Conservation (phyloP, 2,888 invertebrate species). For the Gisinianus flammeolus region DNA sequence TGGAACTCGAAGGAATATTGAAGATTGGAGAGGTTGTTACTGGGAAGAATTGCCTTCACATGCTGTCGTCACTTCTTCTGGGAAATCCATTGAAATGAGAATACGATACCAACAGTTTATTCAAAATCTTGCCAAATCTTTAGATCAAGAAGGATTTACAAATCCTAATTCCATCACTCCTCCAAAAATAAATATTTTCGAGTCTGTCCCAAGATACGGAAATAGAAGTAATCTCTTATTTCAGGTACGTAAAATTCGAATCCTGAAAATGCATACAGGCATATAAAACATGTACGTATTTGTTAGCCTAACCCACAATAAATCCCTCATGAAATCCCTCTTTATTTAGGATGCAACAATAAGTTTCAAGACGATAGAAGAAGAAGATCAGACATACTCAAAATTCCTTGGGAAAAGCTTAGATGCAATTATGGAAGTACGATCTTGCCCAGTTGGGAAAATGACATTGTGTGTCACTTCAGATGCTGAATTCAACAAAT, state of each 20-base stretch:
- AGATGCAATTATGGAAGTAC: slow-evolving; percentile 62
- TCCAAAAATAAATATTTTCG: slow-evolving; percentile 72
- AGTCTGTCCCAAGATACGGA: slow-evolving; percentile 73
- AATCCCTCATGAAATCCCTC: background rate
- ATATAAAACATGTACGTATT: background rate
- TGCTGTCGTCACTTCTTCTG: slow-evolving; percentile 85
- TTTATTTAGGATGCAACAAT: slow-evolving; percentile 73
- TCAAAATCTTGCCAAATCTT: slow-evolving; percentile 40
- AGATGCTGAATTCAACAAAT: slow-evolving; percentile 86
- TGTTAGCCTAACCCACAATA: background rate
- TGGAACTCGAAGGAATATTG: slow-evolving; percentile 72
- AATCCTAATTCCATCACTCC: slow-evolving; percentile 16
- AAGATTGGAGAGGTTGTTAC: slow-evolving; percentile 76
- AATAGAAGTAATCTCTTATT: slow-evolving; percentile 76
- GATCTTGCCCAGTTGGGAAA: slow-evolving; percentile 82
- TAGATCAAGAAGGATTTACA: background rate
- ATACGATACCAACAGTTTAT: slow-evolving; percentile 62
- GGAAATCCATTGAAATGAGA: slow-evolving; percentile 68
- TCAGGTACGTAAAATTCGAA: slow-evolving; percentile 68
- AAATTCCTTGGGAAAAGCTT: slow-evolving; percentile 71
- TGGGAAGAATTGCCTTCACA: slow-evolving; percentile 87
- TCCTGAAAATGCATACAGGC: background rate
- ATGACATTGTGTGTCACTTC: slow-evolving; percentile 92
- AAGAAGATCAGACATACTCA: slow-evolving; percentile 77
- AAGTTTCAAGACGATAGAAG: slow-evolving; percentile 70